A percentile compares a stretch with the other conserved stretches of the same genome.
These are phyloP conservation scores for Loris lydekkerianus DNA, from an alignment of 2,797 vertebrate genomes.

Conservation along the genomic window DNA sequence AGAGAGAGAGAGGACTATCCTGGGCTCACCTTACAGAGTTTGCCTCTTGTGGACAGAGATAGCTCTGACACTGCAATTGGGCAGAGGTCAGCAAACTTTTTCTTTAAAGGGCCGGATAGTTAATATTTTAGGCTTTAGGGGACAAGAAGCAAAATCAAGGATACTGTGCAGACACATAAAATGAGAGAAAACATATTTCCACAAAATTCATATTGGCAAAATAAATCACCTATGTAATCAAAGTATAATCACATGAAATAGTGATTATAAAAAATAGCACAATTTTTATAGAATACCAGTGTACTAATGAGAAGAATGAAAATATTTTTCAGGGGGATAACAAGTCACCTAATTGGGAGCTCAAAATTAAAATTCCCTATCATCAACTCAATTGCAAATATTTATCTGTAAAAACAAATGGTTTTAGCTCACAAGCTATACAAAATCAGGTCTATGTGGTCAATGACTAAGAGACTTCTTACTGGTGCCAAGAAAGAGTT, in stretches of 20 bases:
- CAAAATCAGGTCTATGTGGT: neutral
- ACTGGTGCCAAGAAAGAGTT: neutral
- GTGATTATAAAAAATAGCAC: neutral
- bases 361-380: neutral
- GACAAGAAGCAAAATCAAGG: neutral
- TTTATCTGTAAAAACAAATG: conserved; percentile 18
- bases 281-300: conserved; percentile 5
- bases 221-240: neutral
- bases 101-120: neutral
- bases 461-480: neutral
- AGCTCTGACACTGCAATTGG: neutral
- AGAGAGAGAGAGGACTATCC: neutral
- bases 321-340: neutral
- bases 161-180: neutral
- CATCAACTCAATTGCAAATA: conserved; percentile 23
- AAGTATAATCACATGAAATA: neutral
- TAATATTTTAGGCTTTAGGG: neutral
- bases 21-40: neutral
- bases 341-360: neutral
- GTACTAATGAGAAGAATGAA: neutral
- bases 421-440: neutral
- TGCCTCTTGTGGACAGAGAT: neutral
- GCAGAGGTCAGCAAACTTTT: neutral
- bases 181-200: neutral
- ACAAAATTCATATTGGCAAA: neutral